These are phyloP conservation scores for Vombatus ursinus DNA, from an alignment of 2,113 vertebrate species.

Conservation along the genomic window DNA sequence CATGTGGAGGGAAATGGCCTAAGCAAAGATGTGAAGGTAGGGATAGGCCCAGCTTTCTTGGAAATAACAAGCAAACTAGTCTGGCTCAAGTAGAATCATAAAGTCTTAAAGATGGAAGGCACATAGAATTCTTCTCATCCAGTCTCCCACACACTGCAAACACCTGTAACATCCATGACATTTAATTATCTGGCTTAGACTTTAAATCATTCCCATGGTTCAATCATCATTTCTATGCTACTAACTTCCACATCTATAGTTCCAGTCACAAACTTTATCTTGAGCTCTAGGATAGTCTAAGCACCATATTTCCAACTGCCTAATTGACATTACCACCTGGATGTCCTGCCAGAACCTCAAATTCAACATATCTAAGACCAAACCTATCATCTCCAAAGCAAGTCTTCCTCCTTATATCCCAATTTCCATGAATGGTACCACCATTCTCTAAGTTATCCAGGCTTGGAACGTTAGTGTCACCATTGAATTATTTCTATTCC, in stretches of 20 bases:
- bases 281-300: neutral
- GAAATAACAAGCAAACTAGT: neutral
- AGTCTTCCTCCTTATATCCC: neutral
- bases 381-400: neutral
- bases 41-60: neutral
- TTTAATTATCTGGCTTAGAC: neutral
- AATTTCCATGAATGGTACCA: neutral
- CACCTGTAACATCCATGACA: neutral
- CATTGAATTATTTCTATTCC: neutral
- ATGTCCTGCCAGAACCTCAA: neutral
- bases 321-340: neutral
- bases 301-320: neutral
- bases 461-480: neutral
- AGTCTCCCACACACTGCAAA: neutral
- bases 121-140: neutral
- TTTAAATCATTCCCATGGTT: neutral
- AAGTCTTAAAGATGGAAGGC: neutral
- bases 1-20: too few relatives aligned
- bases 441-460: neutral
- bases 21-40: neutral
- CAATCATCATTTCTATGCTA: neutral
- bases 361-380: neutral
- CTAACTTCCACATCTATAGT: neutral
- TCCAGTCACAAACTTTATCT: neutral
- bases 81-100: neutral